These are phyloP conservation scores for pig (Sus scrofa) DNA, from an alignment of 2,113 vertebrate genomes.

Conservation along the genomic window DNA sequence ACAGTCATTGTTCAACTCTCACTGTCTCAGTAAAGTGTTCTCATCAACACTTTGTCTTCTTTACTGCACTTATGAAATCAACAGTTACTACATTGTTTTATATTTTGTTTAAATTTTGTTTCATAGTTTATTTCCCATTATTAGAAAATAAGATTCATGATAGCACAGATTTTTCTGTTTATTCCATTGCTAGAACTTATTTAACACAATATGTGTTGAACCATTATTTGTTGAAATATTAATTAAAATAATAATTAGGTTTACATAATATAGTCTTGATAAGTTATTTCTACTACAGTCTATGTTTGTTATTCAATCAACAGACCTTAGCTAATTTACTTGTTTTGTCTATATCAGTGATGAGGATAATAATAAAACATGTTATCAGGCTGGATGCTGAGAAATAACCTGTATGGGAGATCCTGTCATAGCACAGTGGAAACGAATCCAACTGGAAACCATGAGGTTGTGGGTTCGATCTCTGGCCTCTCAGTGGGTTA, in stretches of 20 bases:
- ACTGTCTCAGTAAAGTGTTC: neutral
- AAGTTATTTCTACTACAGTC: neutral
- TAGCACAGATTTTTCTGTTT: neutral
- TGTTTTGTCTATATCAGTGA: neutral
- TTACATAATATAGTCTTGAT: neutral
- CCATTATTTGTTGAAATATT: constrained; percentile 15
- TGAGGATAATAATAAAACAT: neutral
- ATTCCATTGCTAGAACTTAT: neutral
- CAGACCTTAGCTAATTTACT: neutral
- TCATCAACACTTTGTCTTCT: neutral
- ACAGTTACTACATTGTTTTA: neutral
- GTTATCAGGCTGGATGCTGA: neutral
- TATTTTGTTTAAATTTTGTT: neutral
- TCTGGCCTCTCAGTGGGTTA: too few species aligned
- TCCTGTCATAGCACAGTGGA: too few species aligned
- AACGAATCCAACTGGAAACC: too few species aligned
- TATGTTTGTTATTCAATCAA: neutral
- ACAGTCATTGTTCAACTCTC: neutral
- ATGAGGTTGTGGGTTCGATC: too few species aligned
- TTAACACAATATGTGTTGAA: neutral
- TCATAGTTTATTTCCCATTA: neutral
- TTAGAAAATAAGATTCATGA: neutral
- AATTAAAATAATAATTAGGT: constrained; percentile 31
- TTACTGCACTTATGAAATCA: neutral
- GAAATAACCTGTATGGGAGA: neutral